phyloP scores from a whole-genome alignment of 1,140 invertebrate species.

The Megathymus violae region DNA sequence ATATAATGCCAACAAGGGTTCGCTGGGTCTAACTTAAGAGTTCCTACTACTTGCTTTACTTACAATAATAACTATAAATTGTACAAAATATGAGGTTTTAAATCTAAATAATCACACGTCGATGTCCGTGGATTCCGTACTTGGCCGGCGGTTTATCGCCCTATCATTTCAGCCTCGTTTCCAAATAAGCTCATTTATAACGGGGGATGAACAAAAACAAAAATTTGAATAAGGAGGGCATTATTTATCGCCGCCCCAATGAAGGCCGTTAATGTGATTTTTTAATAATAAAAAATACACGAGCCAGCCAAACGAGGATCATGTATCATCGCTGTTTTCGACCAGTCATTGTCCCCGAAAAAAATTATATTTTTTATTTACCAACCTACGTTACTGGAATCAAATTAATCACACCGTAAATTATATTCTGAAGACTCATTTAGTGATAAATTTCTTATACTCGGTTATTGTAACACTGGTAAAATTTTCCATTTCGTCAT shows the following conservation, averaged over 20 bases:
- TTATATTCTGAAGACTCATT: conserved; percentile 44
- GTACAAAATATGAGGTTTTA: too few relatives aligned
- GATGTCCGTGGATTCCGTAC: background rate
- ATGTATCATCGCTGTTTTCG: conserved; percentile 80
- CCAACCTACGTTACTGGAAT: conserved; percentile 57
- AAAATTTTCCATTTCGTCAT: background rate
- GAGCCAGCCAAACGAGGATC: conserved; percentile 76
- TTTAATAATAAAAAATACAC: conserved; percentile 81
- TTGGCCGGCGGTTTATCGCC: conserved; percentile 64
- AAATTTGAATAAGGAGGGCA: conserved; percentile 83
- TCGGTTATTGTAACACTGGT: conserved; percentile 9
- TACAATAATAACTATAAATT: too few relatives aligned
- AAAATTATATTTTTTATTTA: conserved; percentile 73
- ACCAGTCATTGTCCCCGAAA: conserved; percentile 78
- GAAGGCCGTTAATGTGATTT: conserved; percentile 83
- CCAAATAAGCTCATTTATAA: conserved; percentile 84
- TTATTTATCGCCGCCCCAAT: conserved; percentile 82
- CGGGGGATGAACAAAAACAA: conserved; percentile 79
- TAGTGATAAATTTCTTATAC: conserved; percentile 10
- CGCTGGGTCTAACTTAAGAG: too few relatives aligned
- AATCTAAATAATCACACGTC: conserved; percentile 13
- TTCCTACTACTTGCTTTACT: too few relatives aligned
- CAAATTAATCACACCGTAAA: conserved; percentile 70
- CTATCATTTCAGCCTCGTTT: conserved; percentile 72
- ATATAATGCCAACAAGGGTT: too few relatives aligned